A percentile compares a stretch with the other conserved stretches of the same genome.
These are phyloP conservation scores for Mesembrinibis cayennensis DNA, from an alignment of 2,113 vertebrate species.

Conservation along the genomic window DNA sequence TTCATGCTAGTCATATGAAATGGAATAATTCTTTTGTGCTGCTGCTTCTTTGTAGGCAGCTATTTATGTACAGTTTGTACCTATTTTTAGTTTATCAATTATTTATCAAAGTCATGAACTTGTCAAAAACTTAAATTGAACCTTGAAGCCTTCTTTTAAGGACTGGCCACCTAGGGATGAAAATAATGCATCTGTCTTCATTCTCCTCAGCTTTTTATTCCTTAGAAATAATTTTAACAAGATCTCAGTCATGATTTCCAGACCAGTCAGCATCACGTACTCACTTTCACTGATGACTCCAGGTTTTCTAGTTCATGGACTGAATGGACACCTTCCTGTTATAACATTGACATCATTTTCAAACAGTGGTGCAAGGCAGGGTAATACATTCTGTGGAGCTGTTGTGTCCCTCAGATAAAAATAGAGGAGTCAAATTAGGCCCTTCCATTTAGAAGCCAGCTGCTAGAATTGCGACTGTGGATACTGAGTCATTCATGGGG, in stretches of 20 bases:
- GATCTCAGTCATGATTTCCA: neutral
- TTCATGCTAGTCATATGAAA: neutral
- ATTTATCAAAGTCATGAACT: neutral
- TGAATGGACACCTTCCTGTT: neutral
- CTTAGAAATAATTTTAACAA: neutral
- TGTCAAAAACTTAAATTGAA: neutral
- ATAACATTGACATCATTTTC: neutral
- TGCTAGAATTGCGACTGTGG: neutral
- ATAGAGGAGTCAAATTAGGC: neutral
- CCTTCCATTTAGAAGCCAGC: neutral
- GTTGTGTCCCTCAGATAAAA: neutral
- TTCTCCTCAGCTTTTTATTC: neutral
- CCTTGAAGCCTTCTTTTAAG: neutral
- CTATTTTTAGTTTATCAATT: neutral
- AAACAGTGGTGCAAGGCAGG: neutral
- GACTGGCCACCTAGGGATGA: neutral
- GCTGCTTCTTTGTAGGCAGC: neutral
- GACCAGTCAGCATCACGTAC: neutral
- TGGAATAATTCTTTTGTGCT: neutral
- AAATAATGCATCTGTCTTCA: neutral
- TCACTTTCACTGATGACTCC: neutral
- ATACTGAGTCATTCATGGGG: neutral
- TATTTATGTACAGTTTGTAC: neutral
- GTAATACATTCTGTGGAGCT: neutral
- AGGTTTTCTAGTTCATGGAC: neutral